A percentile compares a stretch with the other conserved stretches of the same genome.
Conservation (phyloP, 2,113 vertebrate species). For the Bettongia penicillata region DNA sequence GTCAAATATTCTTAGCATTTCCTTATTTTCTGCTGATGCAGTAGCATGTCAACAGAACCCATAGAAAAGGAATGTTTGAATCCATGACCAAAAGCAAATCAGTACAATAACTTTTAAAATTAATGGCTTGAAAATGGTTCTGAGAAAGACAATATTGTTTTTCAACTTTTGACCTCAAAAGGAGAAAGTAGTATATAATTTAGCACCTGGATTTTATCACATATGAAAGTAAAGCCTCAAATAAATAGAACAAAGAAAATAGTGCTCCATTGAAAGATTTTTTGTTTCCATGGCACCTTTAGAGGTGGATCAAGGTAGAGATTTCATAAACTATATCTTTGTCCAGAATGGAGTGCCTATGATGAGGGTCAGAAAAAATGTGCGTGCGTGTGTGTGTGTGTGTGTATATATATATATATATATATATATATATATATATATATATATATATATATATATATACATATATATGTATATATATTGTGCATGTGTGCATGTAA, state of each 20-base stretch:
- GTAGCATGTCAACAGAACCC: background rate
- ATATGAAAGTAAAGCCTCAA: background rate
- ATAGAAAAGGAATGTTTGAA: background rate
- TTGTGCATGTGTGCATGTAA: background rate
- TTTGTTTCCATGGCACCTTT: background rate
- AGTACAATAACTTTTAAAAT: constrained; percentile 3
- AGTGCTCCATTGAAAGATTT: background rate
- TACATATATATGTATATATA: background rate
- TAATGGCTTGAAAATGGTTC: background rate
- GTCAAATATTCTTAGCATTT: constrained; percentile 19
- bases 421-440: background rate
- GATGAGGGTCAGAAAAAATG: background rate
- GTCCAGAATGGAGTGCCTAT: background rate
- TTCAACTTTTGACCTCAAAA: background rate
- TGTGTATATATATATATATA: too few relatives aligned
- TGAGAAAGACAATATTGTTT: background rate
- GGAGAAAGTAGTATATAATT: background rate
- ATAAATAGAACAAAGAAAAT: background rate
- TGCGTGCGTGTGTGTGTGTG: too few relatives aligned
- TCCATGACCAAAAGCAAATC: background rate
- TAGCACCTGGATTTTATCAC: background rate
- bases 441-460: too few relatives aligned
- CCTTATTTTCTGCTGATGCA: background rate
- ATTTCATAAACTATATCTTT: background rate
- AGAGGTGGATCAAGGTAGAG: background rate